Evolutionary conservation across 2,113 vertebrate genomes (phyloP), one percentile per base, ranked within the genome.

Genomic region (Tapirus terrestris): DNA sequence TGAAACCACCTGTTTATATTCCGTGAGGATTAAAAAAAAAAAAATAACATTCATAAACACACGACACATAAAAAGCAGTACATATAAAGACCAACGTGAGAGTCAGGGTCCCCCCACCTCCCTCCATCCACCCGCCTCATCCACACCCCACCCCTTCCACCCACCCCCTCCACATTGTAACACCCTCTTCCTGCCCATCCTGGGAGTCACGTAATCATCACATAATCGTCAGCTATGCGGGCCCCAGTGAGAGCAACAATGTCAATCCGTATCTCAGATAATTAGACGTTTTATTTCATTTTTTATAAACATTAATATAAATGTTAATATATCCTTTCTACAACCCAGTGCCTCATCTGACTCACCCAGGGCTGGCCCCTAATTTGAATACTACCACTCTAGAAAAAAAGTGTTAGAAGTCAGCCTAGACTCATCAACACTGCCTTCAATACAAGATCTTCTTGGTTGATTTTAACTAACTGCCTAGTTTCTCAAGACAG

Each of bases 401-500:
- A 45, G 51, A 72, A 80, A 79, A 83, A 23, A 79, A 3, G 5
- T 39, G 2, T 70, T 67, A 51, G 76, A 48, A 39, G 45, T 67
- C 83, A 43, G 3, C 12, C 16, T 2, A 48, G 63, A 56, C 0
- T 3, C 25, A 8, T 68, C 72, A 56, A 60, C 14, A 70, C 36
- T 65, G 9, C 31, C 20, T 88, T 51, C 11, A 68, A 23, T 25
- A 61, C 31, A 86, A 29, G 48, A 11, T 67, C 61, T 87, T 61
- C 58, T 16, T 63, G 60, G 65, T 5, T 7, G 13, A 43, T 67
- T 89, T 91, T 51, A 76, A 80, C 31, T n/a, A 80, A 70, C 16
- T 79, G 27, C 73, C 65, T 68, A 83, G 93, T 31, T 75, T 97
- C n/a, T 94, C 79, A 91, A 65, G 39, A 60, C 6, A 58, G 72